Evolutionary conservation across 2,797 vertebrate genomes (phyloP).

Genomic region (Danio kyathit): DNA sequence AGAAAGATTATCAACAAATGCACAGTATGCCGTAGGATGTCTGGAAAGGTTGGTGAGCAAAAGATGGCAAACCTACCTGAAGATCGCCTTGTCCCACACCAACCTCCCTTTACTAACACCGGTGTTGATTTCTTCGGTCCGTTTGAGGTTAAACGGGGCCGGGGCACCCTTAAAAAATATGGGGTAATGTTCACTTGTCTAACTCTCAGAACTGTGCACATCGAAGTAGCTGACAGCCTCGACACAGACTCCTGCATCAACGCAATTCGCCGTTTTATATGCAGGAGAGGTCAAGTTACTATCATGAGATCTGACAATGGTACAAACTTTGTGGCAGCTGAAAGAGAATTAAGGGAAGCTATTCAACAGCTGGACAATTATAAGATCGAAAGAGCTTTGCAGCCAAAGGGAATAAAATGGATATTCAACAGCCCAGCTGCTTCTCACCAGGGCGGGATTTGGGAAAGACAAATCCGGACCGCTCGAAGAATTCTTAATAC

Average conservation of each 20-base stretch:
- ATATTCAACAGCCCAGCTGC: slow-evolving; percentile 40
- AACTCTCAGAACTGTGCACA: background rate
- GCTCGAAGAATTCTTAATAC: slow-evolving; percentile 26
- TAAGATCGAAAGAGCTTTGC: slow-evolving; percentile 34
- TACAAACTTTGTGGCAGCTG: slow-evolving; percentile 9
- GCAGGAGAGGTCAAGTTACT: slow-evolving; percentile 14
- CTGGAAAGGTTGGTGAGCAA: background rate
- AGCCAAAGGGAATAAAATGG: slow-evolving; percentile 41
- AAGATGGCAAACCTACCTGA: background rate
- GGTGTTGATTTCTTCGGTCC: background rate
- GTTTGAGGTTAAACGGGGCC: slow-evolving; percentile 10
- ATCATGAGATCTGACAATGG: slow-evolving; percentile 1
- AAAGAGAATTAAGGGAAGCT: slow-evolving; percentile 34
- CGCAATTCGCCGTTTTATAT: background rate
- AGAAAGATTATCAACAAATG: background rate
- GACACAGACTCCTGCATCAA: slow-evolving; percentile 7
- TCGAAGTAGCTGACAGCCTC: slow-evolving; percentile 7
- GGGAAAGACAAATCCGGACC: slow-evolving; percentile 31
- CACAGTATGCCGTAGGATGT: background rate
- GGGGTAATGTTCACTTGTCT: slow-evolving; percentile 9
- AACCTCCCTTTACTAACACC: slow-evolving; percentile 5
- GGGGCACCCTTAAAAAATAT: background rate
- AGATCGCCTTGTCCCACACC: background rate
- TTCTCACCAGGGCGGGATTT: slow-evolving; percentile 34
- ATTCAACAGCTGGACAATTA: slow-evolving; percentile 23